Conservation (phyloP, 92 coral and sea anemone species). For the Parazoanthus darwini region DNA sequence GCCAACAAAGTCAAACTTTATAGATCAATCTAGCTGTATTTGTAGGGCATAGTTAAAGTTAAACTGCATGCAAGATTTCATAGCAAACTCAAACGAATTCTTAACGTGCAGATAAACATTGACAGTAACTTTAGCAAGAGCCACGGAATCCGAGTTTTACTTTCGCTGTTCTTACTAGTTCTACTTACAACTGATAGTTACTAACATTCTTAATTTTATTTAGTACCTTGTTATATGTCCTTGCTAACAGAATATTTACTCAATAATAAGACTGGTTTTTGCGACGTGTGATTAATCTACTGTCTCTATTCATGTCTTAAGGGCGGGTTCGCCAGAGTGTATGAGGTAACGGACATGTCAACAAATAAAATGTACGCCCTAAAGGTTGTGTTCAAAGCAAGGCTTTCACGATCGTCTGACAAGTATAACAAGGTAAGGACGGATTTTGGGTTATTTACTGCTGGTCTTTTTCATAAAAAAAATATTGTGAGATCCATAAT, state of each 20-base stretch:
- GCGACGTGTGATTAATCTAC: neutral
- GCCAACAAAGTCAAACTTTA: neutral
- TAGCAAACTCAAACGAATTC: neutral
- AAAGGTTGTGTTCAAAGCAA: constrained; percentile 90
- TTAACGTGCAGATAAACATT: neutral
- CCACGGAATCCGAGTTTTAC: neutral
- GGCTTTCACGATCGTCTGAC: constrained; percentile 77
- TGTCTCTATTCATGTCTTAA: constrained; percentile 23
- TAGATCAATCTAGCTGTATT: neutral
- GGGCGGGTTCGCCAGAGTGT: constrained; percentile 99
- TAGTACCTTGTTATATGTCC: too few relatives aligned
- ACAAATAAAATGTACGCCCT: constrained; percentile 90
- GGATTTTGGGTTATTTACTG: too few relatives aligned
- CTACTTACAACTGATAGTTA: neutral
- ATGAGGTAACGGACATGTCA: constrained; percentile 98
- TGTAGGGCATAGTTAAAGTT: neutral
- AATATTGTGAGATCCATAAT: neutral
- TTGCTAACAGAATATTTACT: neutral
- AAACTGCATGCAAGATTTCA: neutral
- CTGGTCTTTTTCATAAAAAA: neutral
- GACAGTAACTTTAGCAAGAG: neutral
- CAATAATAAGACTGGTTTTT: neutral
- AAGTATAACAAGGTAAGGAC: constrained; percentile 68
- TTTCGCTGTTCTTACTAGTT: neutral
- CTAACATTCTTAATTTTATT: too few relatives aligned